phyloP scores from a whole-genome alignment of 2,888 invertebrate species.

The Amiota communis region DNA sequence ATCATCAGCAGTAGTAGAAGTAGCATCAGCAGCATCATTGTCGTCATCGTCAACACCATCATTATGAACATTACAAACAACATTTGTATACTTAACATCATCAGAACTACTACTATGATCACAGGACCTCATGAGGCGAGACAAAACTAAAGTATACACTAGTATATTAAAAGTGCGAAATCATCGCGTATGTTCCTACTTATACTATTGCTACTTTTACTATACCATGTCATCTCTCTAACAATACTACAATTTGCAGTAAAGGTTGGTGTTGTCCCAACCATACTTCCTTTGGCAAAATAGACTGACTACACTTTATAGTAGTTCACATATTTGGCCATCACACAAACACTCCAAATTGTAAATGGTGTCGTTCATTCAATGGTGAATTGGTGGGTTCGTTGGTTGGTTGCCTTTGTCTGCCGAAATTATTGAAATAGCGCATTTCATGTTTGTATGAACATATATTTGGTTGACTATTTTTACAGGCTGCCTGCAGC shows the following conservation, averaged over 20 bases:
- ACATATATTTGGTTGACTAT: background rate
- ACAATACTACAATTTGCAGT: no score
- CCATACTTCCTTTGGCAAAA: background rate
- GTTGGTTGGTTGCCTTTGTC: background rate
- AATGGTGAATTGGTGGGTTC: no score
- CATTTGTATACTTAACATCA: background rate
- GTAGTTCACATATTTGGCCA: no score
- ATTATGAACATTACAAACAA: background rate
- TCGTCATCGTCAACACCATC: background rate
- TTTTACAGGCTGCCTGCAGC: background rate
- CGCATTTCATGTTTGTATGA: background rate
- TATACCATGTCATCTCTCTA: background rate
- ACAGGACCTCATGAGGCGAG: no score
- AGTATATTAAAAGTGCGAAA: conserved; percentile 14
- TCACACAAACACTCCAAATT: no score
- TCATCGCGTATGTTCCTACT: conserved; percentile 5
- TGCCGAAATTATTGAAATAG: conserved; percentile 21
- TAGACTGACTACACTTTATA: background rate
- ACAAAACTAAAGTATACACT: background rate
- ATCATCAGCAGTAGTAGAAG: background rate
- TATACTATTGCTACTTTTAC: no score
- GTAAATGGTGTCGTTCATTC: no score
- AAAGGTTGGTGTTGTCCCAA: no score
- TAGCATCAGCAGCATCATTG: background rate
- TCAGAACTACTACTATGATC: conserved; percentile 6